Base-by-base conservation (phyloP, 2,888 invertebrate species). In the Tridacna gigas region DNA sequence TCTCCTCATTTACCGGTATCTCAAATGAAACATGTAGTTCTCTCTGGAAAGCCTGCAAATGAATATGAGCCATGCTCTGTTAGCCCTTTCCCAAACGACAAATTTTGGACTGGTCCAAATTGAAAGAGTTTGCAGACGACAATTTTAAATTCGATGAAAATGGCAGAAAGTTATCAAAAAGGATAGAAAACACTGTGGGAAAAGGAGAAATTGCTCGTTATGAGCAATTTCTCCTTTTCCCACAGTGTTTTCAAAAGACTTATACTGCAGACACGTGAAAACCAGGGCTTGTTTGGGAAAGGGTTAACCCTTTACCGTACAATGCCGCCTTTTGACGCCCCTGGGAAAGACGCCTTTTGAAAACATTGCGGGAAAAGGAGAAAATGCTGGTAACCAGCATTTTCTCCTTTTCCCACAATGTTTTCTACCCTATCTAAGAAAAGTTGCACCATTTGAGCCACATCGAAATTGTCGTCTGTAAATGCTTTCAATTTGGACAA, bases 281-380 rank as follows among this genome's bases (percentile, higher is more conserved):
- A 20, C 2, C 3, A 20, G 11, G 20, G 18, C 1, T 15, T 20
- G 1, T 56, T 3, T 20, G 15, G 56, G 3, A 56, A 56, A 56
- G 56, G 3, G 9, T 20, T 56, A 37, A 37, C 37, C 37, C 79
- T 82, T 74, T 80, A 69, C 73, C 73, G 80, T 13, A 86, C 61
- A 74, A 37, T 37, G 3, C 37, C 37, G 3, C 37, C 37, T 37
- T 37, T 37, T 37, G 37, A 37, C 7, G 37, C 2, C 37, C 37
- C 37, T 37, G 37, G 7, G 37, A 37, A 37, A 37, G 37, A 37
- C 2, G 37, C 37, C 37, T 37, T 37, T 37, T 4, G 37, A 37
- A 37, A 37, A 37, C 37, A 37, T 37, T 37, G 37, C 7, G 37
- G 37, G 37, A 37, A 37, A 37, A 37, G 37, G 37, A 37, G 37